Conservation (phyloP, 2,888 invertebrate species). For the Calameuta filiformis region DNA sequence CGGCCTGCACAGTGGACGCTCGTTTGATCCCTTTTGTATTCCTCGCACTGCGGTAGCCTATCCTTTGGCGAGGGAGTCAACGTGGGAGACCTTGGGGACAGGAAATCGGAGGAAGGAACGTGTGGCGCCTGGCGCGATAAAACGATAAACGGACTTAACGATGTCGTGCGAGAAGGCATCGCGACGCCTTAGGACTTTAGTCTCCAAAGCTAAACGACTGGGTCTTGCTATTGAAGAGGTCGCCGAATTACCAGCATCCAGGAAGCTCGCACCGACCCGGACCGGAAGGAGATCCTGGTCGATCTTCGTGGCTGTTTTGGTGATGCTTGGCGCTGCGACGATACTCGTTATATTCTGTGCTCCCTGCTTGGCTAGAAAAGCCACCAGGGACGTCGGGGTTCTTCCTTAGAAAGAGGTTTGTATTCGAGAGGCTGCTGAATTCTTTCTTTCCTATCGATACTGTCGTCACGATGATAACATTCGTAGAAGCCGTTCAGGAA, state of each 20-base stretch:
- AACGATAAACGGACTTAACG: conserved; percentile 19
- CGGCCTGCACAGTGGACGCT: neutral
- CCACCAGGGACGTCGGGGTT: neutral
- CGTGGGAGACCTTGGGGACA: neutral
- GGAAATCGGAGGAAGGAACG: neutral
- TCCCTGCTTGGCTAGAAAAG: conserved; percentile 40
- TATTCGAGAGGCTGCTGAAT: neutral
- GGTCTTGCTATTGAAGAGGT: conserved; percentile 47
- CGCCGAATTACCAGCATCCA: conserved; percentile 43
- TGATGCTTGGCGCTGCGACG: conserved; percentile 41
- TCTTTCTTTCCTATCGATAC: neutral
- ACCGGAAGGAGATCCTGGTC: conserved; percentile 38
- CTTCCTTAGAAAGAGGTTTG: neutral
- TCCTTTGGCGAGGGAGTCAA: neutral
- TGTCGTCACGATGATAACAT: neutral
- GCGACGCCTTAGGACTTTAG: conserved; percentile 45
- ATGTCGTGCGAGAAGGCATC: conserved; percentile 57
- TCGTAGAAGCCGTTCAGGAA: neutral
- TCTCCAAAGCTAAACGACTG: conserved; percentile 46
- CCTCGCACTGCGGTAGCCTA: neutral
- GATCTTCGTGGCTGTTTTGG: conserved; percentile 36
- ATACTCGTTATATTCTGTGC: conserved; percentile 45
- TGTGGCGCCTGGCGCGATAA: conserved; percentile 9
- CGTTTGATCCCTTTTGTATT: neutral
- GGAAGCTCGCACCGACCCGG: conserved; percentile 43